Conservation (phyloP, 1,140 invertebrate species). For the Pogonomyrmex barbatus region DNA sequence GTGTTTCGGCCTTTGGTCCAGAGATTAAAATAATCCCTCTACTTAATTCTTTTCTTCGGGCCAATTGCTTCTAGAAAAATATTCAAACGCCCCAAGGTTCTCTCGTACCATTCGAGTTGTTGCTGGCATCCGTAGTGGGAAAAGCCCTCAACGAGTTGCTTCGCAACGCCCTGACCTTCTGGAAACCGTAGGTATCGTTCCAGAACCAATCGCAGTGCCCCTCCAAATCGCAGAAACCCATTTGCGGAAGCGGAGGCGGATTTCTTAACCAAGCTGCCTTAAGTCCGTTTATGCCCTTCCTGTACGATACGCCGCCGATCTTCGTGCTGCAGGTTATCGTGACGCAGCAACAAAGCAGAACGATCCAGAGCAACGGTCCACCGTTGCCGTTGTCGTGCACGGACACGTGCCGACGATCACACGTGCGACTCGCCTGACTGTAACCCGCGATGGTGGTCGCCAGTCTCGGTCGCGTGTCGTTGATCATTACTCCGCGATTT, state of each 20-base stretch:
- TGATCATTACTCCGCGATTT: slow-evolving; percentile 68
- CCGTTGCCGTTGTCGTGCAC: not conserved
- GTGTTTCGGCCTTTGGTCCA: not conserved
- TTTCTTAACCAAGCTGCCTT: slow-evolving; percentile 44
- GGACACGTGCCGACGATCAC: slow-evolving; percentile 17
- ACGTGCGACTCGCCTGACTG: slow-evolving; percentile 36
- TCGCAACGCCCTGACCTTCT: slow-evolving; percentile 49
- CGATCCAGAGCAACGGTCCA: slow-evolving; percentile 60
- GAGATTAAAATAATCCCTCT: not conserved
- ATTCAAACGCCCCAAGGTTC: not conserved
- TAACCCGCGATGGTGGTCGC: slow-evolving; percentile 46
- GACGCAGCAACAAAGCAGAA: slow-evolving; percentile 70
- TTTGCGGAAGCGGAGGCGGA: not conserved
- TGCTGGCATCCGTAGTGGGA: slow-evolving; percentile 74
- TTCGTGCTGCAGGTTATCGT: slow-evolving; percentile 53
- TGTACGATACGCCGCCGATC: slow-evolving; percentile 46
- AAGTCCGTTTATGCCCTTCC: slow-evolving; percentile 62
- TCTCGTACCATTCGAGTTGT: slow-evolving; percentile 17
- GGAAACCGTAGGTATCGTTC: slow-evolving; percentile 75
- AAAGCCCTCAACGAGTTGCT: not conserved
- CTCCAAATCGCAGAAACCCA: slow-evolving; percentile 81
- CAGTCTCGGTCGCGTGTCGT: slow-evolving; percentile 36
- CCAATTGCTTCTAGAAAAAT: not conserved
- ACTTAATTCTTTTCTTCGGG: not conserved
- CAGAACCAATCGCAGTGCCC: slow-evolving; percentile 77